These are phyloP conservation scores for Theretra japonica DNA, from an alignment of 2,888 invertebrate genomes.

Conservation along the genomic window DNA sequence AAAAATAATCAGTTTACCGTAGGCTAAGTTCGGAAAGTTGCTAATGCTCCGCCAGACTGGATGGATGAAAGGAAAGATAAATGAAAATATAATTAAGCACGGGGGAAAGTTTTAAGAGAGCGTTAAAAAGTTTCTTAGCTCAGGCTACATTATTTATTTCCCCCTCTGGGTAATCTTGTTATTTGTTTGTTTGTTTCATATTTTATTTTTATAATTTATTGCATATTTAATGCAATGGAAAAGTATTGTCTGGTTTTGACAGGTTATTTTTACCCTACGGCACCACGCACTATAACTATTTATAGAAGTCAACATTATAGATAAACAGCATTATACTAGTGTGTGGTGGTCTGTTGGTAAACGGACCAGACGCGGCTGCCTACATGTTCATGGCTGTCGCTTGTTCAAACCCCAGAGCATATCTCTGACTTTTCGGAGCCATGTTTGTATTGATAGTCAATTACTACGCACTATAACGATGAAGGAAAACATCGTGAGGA, in stretches of 20 bases:
- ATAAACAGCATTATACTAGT: too few species aligned
- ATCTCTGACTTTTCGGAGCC: too few species aligned
- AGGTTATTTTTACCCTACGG: neutral
- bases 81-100: constrained; percentile 81
- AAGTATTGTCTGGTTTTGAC: neutral
- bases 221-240: constrained; percentile 35
- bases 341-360: too few species aligned
- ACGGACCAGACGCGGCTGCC: too few species aligned
- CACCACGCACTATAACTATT: too few species aligned
- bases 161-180: constrained; percentile 66
- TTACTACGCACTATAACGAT: too few species aligned
- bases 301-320: too few species aligned
- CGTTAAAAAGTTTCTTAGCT: constrained; percentile 73
- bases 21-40: constrained; percentile 29
- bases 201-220: constrained; percentile 53
- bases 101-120: constrained; percentile 73
- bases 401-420: too few species aligned
- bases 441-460: too few species aligned
- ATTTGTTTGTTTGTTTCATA: constrained; percentile 59
- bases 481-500: too few species aligned
- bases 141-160: constrained; percentile 73
- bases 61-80: constrained; percentile 71
- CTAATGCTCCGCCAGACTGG: constrained; percentile 40
- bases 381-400: too few species aligned
- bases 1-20: constrained; percentile 19